These are phyloP conservation scores for Mylabris phalerata DNA, from an alignment of 1,140 invertebrate genomes.

Conservation along the genomic window DNA sequence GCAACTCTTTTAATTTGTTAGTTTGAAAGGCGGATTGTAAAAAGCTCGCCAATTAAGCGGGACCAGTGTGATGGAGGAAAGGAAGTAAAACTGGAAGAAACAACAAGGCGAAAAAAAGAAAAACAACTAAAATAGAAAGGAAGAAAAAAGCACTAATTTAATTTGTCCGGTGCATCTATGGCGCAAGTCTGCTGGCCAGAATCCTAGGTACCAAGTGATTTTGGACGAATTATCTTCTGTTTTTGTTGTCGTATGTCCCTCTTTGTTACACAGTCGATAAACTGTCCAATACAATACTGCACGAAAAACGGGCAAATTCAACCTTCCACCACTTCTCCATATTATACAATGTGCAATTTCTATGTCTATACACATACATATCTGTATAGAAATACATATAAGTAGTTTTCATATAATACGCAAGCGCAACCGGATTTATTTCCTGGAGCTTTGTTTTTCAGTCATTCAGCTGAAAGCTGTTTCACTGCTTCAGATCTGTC, in stretches of 20 bases:
- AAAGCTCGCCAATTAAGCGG: conserved; percentile 8
- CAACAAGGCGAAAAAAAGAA: neutral
- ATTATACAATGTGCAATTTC: too few relatives aligned
- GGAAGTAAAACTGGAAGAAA: too few relatives aligned
- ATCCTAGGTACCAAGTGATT: conserved; percentile 12
- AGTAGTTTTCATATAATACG: neutral
- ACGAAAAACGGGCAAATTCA: conserved; percentile 12
- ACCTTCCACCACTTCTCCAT: too few relatives aligned
- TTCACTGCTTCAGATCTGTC: neutral
- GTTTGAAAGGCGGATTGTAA: neutral
- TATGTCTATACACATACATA: neutral
- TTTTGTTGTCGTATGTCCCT: conserved; percentile 10
- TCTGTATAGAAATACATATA: neutral
- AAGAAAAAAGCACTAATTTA: conserved; percentile 2
- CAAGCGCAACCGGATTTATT: neutral
- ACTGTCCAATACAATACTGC: conserved; percentile 15
- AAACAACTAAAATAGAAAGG: neutral
- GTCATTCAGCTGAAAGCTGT: conserved; percentile 6
- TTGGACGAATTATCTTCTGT: conserved; percentile 15
- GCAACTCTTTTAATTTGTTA: neutral
- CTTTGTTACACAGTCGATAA: conserved; percentile 18
- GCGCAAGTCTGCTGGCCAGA: conserved; percentile 4
- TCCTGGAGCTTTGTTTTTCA: conserved; percentile 9
- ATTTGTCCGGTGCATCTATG: conserved; percentile 3
- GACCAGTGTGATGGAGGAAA: neutral